phyloP scores from a whole-genome alignment of 1,140 invertebrate genomes.

The Cepaea nemoralis region DNA sequence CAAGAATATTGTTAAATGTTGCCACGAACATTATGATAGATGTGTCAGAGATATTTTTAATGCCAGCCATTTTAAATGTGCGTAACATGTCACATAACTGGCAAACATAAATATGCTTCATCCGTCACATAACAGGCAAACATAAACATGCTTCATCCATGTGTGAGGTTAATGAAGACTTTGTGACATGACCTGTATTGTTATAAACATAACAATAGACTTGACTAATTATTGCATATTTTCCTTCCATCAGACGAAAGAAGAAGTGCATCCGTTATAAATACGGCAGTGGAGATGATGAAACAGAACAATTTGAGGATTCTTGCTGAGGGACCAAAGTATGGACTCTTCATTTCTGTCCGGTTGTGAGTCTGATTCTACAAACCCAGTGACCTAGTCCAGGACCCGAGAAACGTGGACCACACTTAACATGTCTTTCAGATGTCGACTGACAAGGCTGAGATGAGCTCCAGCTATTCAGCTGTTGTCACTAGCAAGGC shows the following conservation, averaged over 20 bases:
- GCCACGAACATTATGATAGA: no score
- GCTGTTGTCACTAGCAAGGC: constrained; percentile 2
- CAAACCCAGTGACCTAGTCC: constrained; percentile 16
- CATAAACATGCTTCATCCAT: no score
- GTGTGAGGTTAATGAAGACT: no score
- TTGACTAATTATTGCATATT: constrained; percentile 74
- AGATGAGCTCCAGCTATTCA: background rate
- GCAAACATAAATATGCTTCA: no score
- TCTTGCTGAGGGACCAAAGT: constrained; percentile 30
- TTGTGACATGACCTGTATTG: no score
- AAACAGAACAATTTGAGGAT: constrained; percentile 32
- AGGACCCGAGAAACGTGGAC: background rate
- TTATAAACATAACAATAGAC: no score
- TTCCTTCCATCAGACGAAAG: constrained; percentile 83
- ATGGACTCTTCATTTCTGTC: constrained; percentile 36
- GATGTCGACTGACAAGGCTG: constrained; percentile 15
- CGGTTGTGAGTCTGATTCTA: constrained; percentile 44
- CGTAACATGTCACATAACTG: no score
- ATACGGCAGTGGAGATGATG: constrained; percentile 35
- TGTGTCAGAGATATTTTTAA: no score
- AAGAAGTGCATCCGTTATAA: constrained; percentile 83
- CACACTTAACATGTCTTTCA: background rate
- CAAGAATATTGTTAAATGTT: no score
- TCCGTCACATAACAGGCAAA: no score
- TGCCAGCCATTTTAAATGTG: no score